Conservation (phyloP, 2,113 vertebrate species). For the Erythrocercus mccallii region DNA sequence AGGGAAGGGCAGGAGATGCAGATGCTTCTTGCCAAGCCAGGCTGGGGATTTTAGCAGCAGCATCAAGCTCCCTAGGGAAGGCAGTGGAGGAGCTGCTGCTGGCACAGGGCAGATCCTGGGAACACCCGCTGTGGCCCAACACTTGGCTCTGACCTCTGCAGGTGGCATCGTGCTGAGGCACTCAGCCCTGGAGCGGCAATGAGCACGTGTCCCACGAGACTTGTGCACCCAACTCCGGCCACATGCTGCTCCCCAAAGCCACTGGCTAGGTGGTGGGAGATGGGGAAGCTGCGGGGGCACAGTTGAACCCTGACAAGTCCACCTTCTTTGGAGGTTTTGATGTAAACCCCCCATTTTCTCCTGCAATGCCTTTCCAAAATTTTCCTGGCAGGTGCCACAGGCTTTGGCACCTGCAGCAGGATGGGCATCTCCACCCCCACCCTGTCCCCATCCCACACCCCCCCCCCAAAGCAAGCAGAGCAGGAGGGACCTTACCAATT, state of each 20-base stretch:
- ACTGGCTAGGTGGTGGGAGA: fast-evolving
- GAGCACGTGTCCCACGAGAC: fast-evolving
- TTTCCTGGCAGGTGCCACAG: fast-evolving
- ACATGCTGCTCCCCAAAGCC: not conserved
- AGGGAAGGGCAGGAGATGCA: not conserved
- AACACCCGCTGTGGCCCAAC: fast-evolving
- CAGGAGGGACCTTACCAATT: slow-evolving; percentile 89
- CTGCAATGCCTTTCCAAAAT: not conserved
- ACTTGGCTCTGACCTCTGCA: not conserved
- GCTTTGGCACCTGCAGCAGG: not conserved
- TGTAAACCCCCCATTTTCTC: fast-evolving
- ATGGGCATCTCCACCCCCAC: not conserved
- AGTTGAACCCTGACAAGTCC: fast-evolving
- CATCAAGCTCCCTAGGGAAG: not conserved
- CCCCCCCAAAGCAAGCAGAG: not conserved
- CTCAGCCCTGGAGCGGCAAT: fast-evolving
- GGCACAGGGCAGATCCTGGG: not conserved
- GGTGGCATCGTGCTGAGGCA: not conserved
- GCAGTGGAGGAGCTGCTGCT: fast-evolving
- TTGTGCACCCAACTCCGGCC: fast-evolving
- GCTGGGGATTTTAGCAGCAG: not conserved
- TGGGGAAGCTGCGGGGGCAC: fast-evolving
- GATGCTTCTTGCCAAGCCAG: not conserved
- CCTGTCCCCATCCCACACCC: fast-evolving
- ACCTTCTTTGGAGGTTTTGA: not conserved